Evolutionary conservation across 2,797 vertebrate species (phyloP), one percentile per base, ranked within the genome.

Genomic region (Enteromius paludinosus): DNA sequence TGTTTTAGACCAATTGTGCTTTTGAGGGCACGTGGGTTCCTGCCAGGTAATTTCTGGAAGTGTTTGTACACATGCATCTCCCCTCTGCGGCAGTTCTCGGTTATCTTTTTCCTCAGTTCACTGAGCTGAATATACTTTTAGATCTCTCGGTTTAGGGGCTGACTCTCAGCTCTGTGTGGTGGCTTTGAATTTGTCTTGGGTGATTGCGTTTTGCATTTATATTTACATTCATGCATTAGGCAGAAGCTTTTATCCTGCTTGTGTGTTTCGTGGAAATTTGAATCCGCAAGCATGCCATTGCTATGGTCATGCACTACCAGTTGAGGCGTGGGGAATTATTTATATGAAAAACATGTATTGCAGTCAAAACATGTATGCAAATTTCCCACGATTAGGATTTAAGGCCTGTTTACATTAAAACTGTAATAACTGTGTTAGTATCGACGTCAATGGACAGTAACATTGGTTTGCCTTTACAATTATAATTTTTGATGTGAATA

Each of bases 11-110:
- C 25, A 45, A 12, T 68, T 82, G 47, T 45, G 15, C 33, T 62
- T 47, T 33, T 38, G n/a, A 56, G 25, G 18, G 64, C 17, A 56
- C 38, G 56, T 68, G 18, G 35, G 15, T 8, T 68, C n/a, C 35
- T 74, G 23, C 43, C 33, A 65, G 61, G 61, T 75, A n/a, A 54
- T 74, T 71, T 81, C 45, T 65, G 11, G 23, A 81, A 20, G 30
- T 64, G 41, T 54, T 66, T 75, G 61, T 41, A 45, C 59, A 54
- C 14, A 25, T 25, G 2, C 28, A 33, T 74, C 17, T 41, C 33
- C 52, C 23, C n/a, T 49, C 59, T 59, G 33, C 28, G 28, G 65
- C n/a, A 52, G 41, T 61, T 47, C 59, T 74, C 49, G 15, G 20
- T 28, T 79, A 52, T 74, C 15, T 25, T 69, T 66, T 38, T 69